Conservation (phyloP, 2,797 vertebrate species). For the Lemur catta region DNA sequence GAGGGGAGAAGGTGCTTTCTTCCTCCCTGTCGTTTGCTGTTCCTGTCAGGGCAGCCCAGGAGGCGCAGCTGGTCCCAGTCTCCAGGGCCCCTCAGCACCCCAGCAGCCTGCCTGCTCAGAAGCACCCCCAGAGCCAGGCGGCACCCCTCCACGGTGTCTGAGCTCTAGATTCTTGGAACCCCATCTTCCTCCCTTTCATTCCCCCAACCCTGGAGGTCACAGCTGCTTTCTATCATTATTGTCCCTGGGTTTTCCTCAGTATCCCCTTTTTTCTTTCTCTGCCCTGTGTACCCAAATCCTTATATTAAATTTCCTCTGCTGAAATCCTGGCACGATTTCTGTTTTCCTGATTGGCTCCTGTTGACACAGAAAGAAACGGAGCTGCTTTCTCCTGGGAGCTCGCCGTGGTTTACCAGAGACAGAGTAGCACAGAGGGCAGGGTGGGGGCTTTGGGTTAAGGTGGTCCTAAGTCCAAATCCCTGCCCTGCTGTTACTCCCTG, state of each 20-base stretch:
- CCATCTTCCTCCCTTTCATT: not conserved
- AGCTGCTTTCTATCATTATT: not conserved
- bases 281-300: not conserved
- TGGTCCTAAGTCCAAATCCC: not conserved
- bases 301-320: not conserved
- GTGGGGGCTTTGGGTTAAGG: not conserved
- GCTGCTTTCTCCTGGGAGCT: not conserved
- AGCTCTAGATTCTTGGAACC: not conserved
- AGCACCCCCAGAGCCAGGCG: not conserved
- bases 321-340: not conserved
- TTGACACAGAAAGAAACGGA: not conserved
- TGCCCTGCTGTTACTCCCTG: not conserved
- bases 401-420: not conserved
- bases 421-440: not conserved
- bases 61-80: not conserved
- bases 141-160: rapidly evolving
- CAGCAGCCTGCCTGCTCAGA: not conserved
- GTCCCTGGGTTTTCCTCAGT: not conserved
- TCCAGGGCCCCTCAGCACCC: not conserved
- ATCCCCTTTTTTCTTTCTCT: not conserved
- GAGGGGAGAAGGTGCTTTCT: not conserved
- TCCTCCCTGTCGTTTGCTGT: not conserved
- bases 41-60: not conserved
- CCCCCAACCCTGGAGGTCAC: not conserved
- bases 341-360: not conserved